Conservation (phyloP, 2,888 invertebrate genomes). For the Drosophila pegasa region DNA sequence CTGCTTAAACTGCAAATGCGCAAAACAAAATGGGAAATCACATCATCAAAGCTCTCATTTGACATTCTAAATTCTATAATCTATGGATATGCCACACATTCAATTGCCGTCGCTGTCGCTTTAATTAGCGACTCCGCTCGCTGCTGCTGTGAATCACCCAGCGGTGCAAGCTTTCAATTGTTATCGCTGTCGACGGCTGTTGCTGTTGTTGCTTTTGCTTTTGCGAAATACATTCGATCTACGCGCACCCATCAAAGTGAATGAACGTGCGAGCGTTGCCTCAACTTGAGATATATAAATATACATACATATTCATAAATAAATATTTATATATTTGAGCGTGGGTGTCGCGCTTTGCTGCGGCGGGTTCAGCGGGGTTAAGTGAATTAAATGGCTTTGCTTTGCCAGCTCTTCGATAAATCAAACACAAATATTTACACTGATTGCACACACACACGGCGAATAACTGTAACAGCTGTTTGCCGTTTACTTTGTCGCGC, state of each 20-base stretch:
- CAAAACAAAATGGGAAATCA: constrained; percentile 47
- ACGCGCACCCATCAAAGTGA: constrained; percentile 48
- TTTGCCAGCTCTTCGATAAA: constrained; percentile 44
- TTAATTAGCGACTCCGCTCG: constrained; percentile 42
- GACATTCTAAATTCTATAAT: constrained; percentile 37
- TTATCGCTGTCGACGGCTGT: constrained; percentile 33
- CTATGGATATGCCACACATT: constrained; percentile 27
- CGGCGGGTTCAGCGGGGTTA: constrained; percentile 51
- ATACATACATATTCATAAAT: too few relatives aligned
- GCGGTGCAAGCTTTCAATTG: constrained; percentile 32
- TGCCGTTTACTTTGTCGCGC: constrained; percentile 37
- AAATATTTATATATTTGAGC: constrained; percentile 4
- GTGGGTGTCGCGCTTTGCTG: constrained; percentile 39
- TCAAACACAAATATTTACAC: constrained; percentile 46
- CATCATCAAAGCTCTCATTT: constrained; percentile 43
- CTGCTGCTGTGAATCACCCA: constrained; percentile 50
- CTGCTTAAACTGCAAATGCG: constrained; percentile 50
- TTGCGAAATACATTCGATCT: constrained; percentile 14
- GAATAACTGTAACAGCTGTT: constrained; percentile 64
- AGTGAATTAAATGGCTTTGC: constrained; percentile 37
- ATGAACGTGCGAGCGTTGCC: constrained; percentile 57
- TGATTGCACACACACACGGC: constrained; percentile 31
- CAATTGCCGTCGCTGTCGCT: constrained; percentile 17
- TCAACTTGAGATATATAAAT: constrained; percentile 2
- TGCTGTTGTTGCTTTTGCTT: constrained; percentile 11